Base-by-base conservation (phyloP, 2,888 invertebrate species). In the Liodrosophila aerea region DNA sequence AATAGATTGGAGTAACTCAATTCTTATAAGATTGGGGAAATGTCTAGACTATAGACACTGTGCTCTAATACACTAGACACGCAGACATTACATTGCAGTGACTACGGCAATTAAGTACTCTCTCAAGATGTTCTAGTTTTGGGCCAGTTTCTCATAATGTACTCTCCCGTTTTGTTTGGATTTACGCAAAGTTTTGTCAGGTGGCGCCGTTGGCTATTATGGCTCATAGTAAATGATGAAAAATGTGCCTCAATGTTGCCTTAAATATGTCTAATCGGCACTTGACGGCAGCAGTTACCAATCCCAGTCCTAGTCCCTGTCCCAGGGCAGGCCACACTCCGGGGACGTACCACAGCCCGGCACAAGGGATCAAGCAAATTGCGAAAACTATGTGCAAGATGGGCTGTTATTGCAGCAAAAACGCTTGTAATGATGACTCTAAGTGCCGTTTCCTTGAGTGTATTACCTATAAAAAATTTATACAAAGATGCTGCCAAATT, bases 301-400 rank as follows among this genome's bases (percentile, higher is more conserved):
- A 39, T 46, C 47, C 31, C 13, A 30, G 45, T 13, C n/a, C n/a
- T n/a, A n/a, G n/a, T n/a, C n/a, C n/a, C n/a, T n/a, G 44, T 44
- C 49, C 59, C 31, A 50, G n/a, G 22, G 37, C 37, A 29, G 34
- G 8, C 41, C 30, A 30, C 27, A 63, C 53, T 49, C 51, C 43
- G 7, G 68, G 45, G 53, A 61, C 50, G 15, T 33, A 27, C 33
- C 39, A 47, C 27, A 1, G 12, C 1, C 22, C 39, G 27, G 39
- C 40, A n/a, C 73, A 59, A 82, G 88, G 88, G 87, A 87, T 89
- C 83, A 88, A 86, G 87, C 81, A 87, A 89, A 88, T 88, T 87
- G 87, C 87, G 84, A 81, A 88, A 89, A 89, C 88, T 89, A 88
- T 88, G 89, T 89, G 89, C 89, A 89, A 89, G 89, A 89, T 89